Base-by-base conservation (phyloP, 2,888 invertebrate genomes). In the Allacma fusca region DNA sequence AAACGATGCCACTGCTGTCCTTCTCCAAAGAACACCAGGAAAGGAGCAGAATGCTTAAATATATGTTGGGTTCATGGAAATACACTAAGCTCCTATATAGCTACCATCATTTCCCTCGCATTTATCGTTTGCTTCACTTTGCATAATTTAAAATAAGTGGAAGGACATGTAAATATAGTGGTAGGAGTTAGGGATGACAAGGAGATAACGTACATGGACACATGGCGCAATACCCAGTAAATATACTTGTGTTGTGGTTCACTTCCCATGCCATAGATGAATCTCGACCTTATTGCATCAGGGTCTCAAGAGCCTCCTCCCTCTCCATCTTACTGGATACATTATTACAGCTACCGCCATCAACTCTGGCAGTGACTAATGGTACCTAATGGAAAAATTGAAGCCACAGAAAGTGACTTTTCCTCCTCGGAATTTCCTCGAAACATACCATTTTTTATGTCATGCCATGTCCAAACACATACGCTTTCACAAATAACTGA, bases 341-440 rank as follows among this genome's bases (percentile, higher is more conserved):
- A 65, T 74, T 74, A 65, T 65, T 74, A 74, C 64, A 64, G 44
- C 26, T 65, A 74, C 64, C 65, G 26, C 74, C 65, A 74, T 50
- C 74, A 74, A 62, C 26, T 28, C 40, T 74, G 74, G 44, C 74
- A 74, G 43, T 74, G 72, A 72, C 72, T 72, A 72, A 72, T 72
- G 72, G 72, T 34, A 72, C 26, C 26, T 65, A 65, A 65, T 65
- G 65, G 74, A 74, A 74, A 65, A 65, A 44, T 44, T 65, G 28
- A 50, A 44, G 43, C 43, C 40, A 68, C 40, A 62, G 21, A 40
- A 40, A 74, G 65, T 65, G 19, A 44, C 65, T 74, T 62, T 16
- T 9, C 62, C 40, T 34, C 40, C 40, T 74, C 62, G 23, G 62
- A 73, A 73, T 59, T 73, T 73, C 62, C 29, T 62, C 59, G 16